Evolutionary conservation across 2,113 vertebrate species (phyloP).

Genomic region (Spheniscus mendiculus): DNA sequence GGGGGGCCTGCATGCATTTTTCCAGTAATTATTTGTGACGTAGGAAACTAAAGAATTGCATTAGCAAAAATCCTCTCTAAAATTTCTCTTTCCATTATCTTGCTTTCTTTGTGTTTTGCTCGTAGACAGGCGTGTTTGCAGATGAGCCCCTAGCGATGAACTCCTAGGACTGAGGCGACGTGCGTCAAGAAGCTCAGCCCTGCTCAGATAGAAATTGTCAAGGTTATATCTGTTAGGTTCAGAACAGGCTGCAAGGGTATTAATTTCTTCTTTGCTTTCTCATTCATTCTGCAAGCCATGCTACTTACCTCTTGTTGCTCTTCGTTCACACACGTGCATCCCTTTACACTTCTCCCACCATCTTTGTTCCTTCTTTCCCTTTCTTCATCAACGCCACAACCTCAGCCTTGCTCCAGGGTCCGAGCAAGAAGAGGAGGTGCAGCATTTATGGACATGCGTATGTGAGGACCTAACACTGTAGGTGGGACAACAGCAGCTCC

Average conservation of each 20-base stretch:
- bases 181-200: neutral
- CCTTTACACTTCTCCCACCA: neutral
- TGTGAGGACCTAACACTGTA: neutral
- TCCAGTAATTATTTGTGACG: neutral
- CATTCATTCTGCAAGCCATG: neutral
- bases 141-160: neutral
- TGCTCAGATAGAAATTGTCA: no score
- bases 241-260: neutral
- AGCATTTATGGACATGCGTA: rapidly evolving
- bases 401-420: neutral
- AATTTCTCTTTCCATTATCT: neutral
- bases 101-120: neutral
- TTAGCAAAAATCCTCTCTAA: neutral
- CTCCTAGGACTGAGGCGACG: rapidly evolving
- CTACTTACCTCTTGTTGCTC: neutral
- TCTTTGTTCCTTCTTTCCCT: neutral
- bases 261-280: neutral
- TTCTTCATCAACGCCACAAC: neutral
- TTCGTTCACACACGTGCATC: rapidly evolving
- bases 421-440: neutral
- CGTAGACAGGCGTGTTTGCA: rapidly evolving
- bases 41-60: neutral
- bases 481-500: neutral
- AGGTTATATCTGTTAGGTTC: neutral
- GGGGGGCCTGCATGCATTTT: neutral